Percentiles rank a stretch among this genome's conserved stretches.
These are phyloP conservation scores for Hylomyscus alleni DNA, from an alignment of 2,797 vertebrate genomes.

Conservation along the genomic window DNA sequence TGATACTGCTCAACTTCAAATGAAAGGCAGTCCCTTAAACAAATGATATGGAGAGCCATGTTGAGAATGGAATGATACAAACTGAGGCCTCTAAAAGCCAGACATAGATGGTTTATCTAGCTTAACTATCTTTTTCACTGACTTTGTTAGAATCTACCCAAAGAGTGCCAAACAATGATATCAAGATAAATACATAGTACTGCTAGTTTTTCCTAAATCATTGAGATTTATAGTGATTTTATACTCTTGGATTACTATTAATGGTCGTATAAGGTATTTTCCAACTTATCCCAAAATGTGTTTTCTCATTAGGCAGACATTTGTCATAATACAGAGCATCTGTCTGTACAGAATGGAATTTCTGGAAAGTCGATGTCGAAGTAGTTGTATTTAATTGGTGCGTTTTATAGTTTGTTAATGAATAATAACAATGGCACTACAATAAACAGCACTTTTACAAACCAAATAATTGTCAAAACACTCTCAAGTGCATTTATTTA, in stretches of 20 bases:
- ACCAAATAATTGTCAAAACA: not conserved
- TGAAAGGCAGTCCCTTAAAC: not conserved
- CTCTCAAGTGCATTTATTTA: conserved; percentile 2
- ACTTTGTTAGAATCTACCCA: not conserved
- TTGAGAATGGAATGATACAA: not conserved
- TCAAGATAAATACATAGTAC: not conserved
- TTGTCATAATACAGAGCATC: conserved; percentile 44
- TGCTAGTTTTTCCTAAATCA: not conserved
- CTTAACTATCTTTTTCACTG: not conserved
- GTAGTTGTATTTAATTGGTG: conserved; percentile 26
- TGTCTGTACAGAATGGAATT: conserved; percentile 38
- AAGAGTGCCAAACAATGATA: not conserved
- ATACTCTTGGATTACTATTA: not conserved
- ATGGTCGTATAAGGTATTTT: not conserved
- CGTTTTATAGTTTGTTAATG: conserved; percentile 36
- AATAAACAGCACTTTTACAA: not conserved
- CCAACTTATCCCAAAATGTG: not conserved
- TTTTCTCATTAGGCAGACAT: conserved; percentile 33
- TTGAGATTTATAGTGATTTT: not conserved
- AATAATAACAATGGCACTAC: conserved; percentile 13
- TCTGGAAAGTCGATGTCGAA: not conserved
- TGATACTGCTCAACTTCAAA: not conserved
- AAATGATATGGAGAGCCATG: not conserved
- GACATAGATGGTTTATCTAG: not conserved
- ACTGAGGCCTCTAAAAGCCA: not conserved